Base-by-base conservation (phyloP, 2,888 invertebrate species). In the Rotaria socialis region DNA sequence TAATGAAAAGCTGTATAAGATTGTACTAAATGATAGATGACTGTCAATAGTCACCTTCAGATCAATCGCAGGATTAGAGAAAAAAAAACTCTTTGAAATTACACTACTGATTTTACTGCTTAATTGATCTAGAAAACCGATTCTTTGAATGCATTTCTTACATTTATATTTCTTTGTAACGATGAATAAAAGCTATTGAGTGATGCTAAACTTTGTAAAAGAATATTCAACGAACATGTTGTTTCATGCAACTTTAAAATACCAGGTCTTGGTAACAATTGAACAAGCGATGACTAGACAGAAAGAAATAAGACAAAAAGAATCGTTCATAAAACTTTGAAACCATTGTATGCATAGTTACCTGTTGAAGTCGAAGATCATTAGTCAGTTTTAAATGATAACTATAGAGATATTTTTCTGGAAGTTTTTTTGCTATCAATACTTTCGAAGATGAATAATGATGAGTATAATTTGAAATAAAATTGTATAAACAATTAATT, bases 121-220 rank as follows among this genome's bases (percentile, higher is more conserved):
- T 50, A 6, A 50, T 50, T 50, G 11, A 50, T 11, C 6, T 50
- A n/a, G 50, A 50, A 50, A 50, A 50, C 6, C 11, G 11, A 50
- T 11, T 50, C 11, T 6, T 50, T 50, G 7, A 11, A 50, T 52
- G 14, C 14, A 52, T 67, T 16, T 16, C 80, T 43, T 80, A 80
- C 80, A 47, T 80, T 80, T 22, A 43, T n/a, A 80, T 80, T 80
- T 22, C 24, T 1, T 47, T 43, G 41, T 47, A 80, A 43, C 47
- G 47, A 43, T 4, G 10, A 2, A 47, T 11, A 43, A 47, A 80
- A 47, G 19, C 47, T 47, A 80, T 80, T 80, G 1, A 80, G 10
- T 47, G 80, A 80, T 47, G 80, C 80, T 80, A 80, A 80, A 47
- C 43, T 47, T 80, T 80, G 80, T 47, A 80, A n/a, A 11, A 80